A percentile compares a stretch with the other conserved stretches of the same genome.
Evolutionary conservation across 2,113 vertebrate genomes (phyloP).

Genomic region (Urocynchramus pylzowi): DNA sequence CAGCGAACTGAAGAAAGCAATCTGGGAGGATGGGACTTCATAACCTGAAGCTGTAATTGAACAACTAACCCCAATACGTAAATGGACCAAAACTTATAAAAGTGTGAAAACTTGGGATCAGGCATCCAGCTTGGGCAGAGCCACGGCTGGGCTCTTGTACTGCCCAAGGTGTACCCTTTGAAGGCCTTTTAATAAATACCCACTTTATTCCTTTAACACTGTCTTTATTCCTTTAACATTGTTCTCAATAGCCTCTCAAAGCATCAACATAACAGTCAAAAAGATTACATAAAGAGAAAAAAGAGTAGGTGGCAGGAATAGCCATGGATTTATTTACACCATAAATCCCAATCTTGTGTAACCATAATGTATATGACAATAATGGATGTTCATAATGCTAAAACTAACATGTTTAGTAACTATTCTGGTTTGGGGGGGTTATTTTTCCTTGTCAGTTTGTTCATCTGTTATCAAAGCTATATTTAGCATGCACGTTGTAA

Average conservation of each 20-base stretch:
- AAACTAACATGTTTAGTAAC: not conserved
- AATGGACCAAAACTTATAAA: not conserved
- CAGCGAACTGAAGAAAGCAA: accelerated
- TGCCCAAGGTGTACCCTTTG: not conserved
- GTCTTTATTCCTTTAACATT: not conserved
- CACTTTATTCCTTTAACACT: not conserved
- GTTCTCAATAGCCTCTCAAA: not conserved
- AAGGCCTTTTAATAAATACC: not conserved
- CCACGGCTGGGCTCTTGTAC: not conserved
- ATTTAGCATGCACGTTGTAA: not conserved
- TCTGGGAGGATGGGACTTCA: not conserved
- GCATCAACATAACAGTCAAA: not conserved
- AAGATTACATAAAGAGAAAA: not conserved
- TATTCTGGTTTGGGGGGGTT: not conserved
- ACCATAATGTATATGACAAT: not conserved
- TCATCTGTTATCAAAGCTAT: not conserved
- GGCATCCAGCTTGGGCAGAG: not conserved
- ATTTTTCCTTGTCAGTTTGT: not conserved
- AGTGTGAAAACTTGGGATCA: not conserved
- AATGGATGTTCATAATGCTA: not conserved
- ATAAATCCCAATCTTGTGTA: not conserved
- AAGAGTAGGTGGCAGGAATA: not conserved
- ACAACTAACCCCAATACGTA: not conserved
- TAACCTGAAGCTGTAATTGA: not conserved
- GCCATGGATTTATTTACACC: not conserved